Conservation (phyloP, 2,888 invertebrate species). For the Sphinx pinastri region DNA sequence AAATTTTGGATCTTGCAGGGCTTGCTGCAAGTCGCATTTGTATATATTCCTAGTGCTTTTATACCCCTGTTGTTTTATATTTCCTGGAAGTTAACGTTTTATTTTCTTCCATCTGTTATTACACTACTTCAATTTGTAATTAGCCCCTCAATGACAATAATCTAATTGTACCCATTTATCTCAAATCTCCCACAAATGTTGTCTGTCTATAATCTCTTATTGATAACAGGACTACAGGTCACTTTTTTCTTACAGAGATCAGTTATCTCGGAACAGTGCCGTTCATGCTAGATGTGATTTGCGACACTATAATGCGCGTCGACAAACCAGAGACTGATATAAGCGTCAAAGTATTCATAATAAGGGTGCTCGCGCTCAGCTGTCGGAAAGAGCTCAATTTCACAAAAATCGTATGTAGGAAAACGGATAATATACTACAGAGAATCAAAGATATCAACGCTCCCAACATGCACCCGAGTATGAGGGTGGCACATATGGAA, state of each 20-base stretch:
- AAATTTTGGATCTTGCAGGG: no score
- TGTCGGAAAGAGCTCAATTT: slow-evolving; percentile 85
- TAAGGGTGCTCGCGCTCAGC: slow-evolving; percentile 85
- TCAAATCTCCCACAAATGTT: not conserved
- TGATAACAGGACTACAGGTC: not conserved
- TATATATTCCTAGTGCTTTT: no score
- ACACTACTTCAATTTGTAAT: no score
- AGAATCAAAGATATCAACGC: slow-evolving; percentile 58
- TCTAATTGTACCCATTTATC: not conserved
- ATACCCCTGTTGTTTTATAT: no score
- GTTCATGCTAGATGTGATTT: slow-evolving; percentile 58
- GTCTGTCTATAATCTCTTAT: not conserved
- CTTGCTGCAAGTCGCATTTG: no score
- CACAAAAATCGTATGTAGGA: slow-evolving; percentile 77
- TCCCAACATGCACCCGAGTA: slow-evolving; percentile 80
- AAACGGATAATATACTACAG: slow-evolving; percentile 52
- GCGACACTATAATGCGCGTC: slow-evolving; percentile 49
- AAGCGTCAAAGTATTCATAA: slow-evolving; percentile 84
- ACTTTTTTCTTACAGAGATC: slow-evolving; percentile 62
- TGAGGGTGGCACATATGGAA: slow-evolving; percentile 87
- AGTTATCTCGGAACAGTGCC: slow-evolving; percentile 52
- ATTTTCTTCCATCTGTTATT: no score
- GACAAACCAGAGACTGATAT: slow-evolving; percentile 55
- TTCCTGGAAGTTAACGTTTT: no score
- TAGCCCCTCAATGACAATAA: no score